Base-by-base conservation (phyloP, 2,113 vertebrate species). In the Lucifuga dentata region DNA sequence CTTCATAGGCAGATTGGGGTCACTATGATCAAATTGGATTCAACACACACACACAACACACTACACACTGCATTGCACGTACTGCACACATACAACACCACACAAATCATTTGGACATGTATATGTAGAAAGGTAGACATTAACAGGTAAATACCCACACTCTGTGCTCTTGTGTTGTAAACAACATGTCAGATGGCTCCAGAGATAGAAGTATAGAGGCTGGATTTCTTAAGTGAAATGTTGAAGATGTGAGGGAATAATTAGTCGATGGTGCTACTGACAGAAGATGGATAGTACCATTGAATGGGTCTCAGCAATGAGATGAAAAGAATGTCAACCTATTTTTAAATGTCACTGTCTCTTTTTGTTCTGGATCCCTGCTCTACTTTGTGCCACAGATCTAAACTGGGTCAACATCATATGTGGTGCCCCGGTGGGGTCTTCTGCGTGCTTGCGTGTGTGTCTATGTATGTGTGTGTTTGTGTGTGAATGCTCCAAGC, bases 261-360 rank as follows among this genome's bases (percentile, higher is more conserved):
- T 84, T 80, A 86, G 69, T 48, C 55, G 72, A 84, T 39, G 40
- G 73, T 80, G 46, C 45, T 73, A 56, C 69, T 72, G 86, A 87
- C 66, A 86, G 67, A 88, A 84, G 84, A 84, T 40, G 69, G 80
- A 71, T 67, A 71, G 74, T 62, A 67, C 60, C 71, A 86, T 90
- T 88, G 85, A 83, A 80, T 46, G 66, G 50, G 76, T 52, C 76
- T 76, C 53, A 67, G 78, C 69, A 73, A 83, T 58, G 70, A 72
- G 76, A 89, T 88, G 89, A 89, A 89, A 90, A 89, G 88, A 90
- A 91, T 90, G 88, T 89, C 90, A 90, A 68, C 85, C 89, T 90
- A 90, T 91, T 90, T 91, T 89, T 90, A 91, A 90, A 91, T 91
- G 90, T 89, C 89, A 90, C 82, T 81, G 71, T 87, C 90, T 87